Base-by-base conservation (phyloP, 2,113 vertebrate genomes). In the Macroglossus sobrinus region DNA sequence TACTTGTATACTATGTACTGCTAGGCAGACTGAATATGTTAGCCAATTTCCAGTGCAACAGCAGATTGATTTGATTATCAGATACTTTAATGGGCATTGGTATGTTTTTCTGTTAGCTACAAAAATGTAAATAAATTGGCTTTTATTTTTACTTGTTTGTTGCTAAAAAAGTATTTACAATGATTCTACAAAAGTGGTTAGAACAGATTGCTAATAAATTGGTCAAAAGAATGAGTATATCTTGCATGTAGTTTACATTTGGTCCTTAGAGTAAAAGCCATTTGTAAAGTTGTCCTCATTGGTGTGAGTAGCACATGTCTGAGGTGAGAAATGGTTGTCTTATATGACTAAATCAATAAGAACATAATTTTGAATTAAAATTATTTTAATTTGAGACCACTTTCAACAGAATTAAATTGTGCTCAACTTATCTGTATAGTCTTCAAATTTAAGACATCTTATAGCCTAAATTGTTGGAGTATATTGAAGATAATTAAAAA, bases 341-440 rank as follows among this genome's bases (percentile, higher is more conserved):
- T 71, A 26, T 26, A 85, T 38, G 75, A 40, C 21, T 76, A 78
- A 50, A 63, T 64, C 75, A 9, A 15, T 75, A 21, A 72, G 47
- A 18, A 72, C n/a, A 38, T 80, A 76, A 59, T 69, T 96, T 94
- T 82, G 35, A 96, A 84, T 92, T 81, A 75, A 71, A 63, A 78
- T 63, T 71, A 5, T 84, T 88, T 95, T 81, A 81, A 81, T 82
- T 87, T 86, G 45, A 75, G 38, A 72, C 10, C 13, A 69, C 10
- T 69, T 93, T 63, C 50, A 80, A 88, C 18, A 78, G 22, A 94
- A 69, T 72, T 80, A 68, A 84, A 69, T 66, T 74, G 14, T 93
- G 28, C 3, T 82, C 61, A 94, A n/a, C 22, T 94, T 93, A 21
- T 87, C 43, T 81, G 16, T 26, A 1, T 53, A 81, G 13, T 53